Evolutionary conservation across 2,888 invertebrate species (phyloP).

Genomic region (Nemotelus pantherinus): DNA sequence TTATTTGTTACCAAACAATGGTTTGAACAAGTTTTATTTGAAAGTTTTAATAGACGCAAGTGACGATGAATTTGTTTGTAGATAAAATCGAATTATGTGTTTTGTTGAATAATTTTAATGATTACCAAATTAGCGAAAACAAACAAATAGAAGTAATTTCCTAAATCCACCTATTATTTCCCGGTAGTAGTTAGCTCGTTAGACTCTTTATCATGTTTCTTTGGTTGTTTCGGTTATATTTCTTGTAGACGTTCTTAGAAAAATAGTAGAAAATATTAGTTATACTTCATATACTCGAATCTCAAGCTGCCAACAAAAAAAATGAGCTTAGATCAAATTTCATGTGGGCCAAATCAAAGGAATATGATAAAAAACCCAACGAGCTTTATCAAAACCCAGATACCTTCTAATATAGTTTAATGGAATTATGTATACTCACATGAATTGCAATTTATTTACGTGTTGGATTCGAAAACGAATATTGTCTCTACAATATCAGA

Average conservation of each 20-base stretch:
- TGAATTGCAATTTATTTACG: slow-evolving; percentile 30
- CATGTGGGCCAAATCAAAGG: slow-evolving; percentile 29
- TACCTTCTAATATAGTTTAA: slow-evolving; percentile 8
- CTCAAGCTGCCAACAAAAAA: not conserved
- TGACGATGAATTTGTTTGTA: slow-evolving; percentile 27
- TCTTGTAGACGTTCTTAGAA: not conserved
- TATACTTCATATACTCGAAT: no score
- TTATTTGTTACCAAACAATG: slow-evolving; percentile 28
- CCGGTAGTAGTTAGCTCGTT: slow-evolving; percentile 36
- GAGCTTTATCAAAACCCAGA: slow-evolving; percentile 27
- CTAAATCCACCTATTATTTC: slow-evolving; percentile 32
- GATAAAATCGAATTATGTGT: slow-evolving; percentile 32
- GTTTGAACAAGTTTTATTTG: slow-evolving; percentile 21
- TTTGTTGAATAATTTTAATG: slow-evolving; percentile 41
- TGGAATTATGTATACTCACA: slow-evolving; percentile 24
- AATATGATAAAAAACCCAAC: slow-evolving; percentile 29
- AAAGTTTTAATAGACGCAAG: slow-evolving; percentile 19
- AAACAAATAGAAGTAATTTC: slow-evolving; percentile 25
- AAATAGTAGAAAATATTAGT: not conserved
- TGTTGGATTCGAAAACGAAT: slow-evolving; percentile 5
- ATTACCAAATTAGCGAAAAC: not conserved
- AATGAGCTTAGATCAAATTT: not conserved
- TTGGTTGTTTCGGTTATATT: slow-evolving; percentile 13
- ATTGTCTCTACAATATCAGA: not conserved
- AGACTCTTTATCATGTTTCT: slow-evolving; percentile 31